Evolutionary conservation across 2,797 vertebrate genomes (phyloP), one percentile per base, ranked within the genome.

Genomic region (Rousettus madagascariensis): DNA sequence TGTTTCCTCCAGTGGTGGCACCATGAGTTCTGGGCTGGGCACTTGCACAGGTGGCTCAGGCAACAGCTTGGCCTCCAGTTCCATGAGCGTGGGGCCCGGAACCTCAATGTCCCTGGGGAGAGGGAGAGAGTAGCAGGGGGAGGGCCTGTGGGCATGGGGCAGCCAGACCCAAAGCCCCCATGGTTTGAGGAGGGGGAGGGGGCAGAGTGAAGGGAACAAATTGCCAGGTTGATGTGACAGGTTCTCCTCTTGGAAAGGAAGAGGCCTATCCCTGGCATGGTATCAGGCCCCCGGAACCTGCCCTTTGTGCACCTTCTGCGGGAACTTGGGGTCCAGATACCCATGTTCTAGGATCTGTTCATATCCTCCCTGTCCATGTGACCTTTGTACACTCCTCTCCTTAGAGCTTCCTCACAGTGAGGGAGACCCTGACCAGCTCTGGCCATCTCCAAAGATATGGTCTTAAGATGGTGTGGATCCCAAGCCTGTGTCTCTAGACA

Each of bases 51-150:
- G 79, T 83, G 91, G 74, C 91, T 94, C 96, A 63, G 95, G 93
- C 83, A 92, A 6, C 3, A 77, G 86, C 89, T 96, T 69, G 0
- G 92, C 90, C 95, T 97, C 97, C 90, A 97, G 95, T 88, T 97
- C 96, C 97, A 97, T 97, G 59, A 93, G 96, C 12, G 19, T 92
- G 53, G 94, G 83, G 86, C 91, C 92, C 22, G 43, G 89, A 92
- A 79, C 55, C 83, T 95, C 95, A 30, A 12, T 55, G 8, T 97
- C 95, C 84, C 97, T 97, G 83, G 13, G 41, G 30, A 74, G n/a
- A 61, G 55, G 84, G 38, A 75, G n/a, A 6, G 12, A 41, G 12
- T 3, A 0, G 13, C 38, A 17, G 30, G 8, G 55, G 11, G 57
- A 66, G 33, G 89, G 33, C n/a, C 53, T 85, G n/a, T 46, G 55